phyloP scores from a whole-genome alignment of 1,140 invertebrate genomes.

The Eubasilissa regina region DNA sequence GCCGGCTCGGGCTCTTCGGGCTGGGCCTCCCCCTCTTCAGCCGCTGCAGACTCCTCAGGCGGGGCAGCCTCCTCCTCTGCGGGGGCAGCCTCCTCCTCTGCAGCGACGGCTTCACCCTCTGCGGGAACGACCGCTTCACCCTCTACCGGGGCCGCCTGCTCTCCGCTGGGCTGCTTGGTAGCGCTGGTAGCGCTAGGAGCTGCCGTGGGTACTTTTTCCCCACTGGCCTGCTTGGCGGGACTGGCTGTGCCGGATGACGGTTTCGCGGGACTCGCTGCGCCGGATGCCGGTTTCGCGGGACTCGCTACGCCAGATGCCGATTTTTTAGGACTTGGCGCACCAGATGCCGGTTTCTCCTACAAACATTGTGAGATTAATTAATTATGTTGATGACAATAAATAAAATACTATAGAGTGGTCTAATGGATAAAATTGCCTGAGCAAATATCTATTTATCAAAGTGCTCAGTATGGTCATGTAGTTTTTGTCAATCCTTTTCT shows the following conservation, averaged over 20 bases:
- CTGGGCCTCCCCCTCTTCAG: background rate
- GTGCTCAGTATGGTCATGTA: too few relatives aligned
- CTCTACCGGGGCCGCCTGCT: background rate
- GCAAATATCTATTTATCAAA: too few relatives aligned
- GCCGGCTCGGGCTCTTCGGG: background rate
- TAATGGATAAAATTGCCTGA: too few relatives aligned
- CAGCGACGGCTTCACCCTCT: background rate
- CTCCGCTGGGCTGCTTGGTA: slow-evolving; percentile 13
- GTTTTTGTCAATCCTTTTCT: too few relatives aligned
- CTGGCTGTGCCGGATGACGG: background rate
- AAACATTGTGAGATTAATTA: background rate
- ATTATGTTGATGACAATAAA: too few relatives aligned
- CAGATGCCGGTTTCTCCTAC: background rate
- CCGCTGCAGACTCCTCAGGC: background rate
- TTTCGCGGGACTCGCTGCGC: background rate
- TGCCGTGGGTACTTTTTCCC: background rate
- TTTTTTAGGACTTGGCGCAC: background rate
- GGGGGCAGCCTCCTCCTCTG: background rate
- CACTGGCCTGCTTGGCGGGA: slow-evolving; percentile 7
- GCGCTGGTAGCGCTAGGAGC: background rate
- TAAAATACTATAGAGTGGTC: too few relatives aligned
- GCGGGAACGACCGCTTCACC: background rate
- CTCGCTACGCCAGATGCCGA: background rate
- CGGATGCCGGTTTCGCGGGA: background rate
- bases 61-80: background rate